Conservation (phyloP, 2,113 vertebrate species). For the Rynchops niger region DNA sequence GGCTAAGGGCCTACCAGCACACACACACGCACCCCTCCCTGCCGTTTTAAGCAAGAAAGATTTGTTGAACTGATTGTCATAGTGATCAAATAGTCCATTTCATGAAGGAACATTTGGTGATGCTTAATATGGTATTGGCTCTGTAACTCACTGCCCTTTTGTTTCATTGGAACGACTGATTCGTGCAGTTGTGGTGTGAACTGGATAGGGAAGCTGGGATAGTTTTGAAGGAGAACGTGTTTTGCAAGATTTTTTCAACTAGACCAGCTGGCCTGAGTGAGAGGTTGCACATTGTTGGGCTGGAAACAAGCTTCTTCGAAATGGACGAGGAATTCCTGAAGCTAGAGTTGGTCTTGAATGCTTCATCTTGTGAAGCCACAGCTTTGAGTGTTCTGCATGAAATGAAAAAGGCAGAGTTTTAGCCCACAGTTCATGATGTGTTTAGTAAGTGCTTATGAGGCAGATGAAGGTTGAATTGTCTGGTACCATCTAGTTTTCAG, state of each 20-base stretch:
- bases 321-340: background rate
- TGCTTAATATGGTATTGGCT: background rate
- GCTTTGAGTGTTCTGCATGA: background rate
- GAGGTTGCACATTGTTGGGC: background rate
- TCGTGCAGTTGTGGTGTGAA: background rate
- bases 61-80: background rate
- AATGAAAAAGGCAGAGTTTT: background rate
- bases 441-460: background rate
- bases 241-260: background rate
- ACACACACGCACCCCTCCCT: too few species aligned
- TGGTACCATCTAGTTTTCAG: background rate
- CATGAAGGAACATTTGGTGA: background rate
- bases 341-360: background rate
- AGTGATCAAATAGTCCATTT: background rate
- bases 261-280: background rate
- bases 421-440: accelerated
- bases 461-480: background rate
- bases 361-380: background rate
- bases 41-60: background rate
- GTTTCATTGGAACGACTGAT: background rate
- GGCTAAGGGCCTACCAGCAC: background rate
- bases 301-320: background rate
- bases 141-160: background rate
- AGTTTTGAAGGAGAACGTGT: background rate
- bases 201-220: background rate